These are phyloP conservation scores for Montipora efflorescens DNA, from an alignment of 64 coral and sea anemone species.

Conservation along the genomic window DNA sequence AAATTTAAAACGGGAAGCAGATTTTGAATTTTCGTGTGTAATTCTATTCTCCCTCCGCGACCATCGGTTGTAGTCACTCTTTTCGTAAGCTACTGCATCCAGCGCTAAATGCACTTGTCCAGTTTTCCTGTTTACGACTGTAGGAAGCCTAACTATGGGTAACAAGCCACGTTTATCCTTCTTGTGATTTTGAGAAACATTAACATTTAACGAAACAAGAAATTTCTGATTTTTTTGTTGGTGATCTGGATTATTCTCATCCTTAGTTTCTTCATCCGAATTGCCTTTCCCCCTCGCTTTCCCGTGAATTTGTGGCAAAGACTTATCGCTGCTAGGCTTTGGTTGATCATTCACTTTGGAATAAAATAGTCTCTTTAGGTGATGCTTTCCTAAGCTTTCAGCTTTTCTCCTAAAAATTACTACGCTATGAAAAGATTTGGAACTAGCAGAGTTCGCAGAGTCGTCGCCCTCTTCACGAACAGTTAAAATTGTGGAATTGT, in stretches of 20 bases:
- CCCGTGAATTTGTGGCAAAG: neutral
- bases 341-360: neutral
- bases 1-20: neutral
- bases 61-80: slow-evolving; percentile 42
- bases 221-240: neutral
- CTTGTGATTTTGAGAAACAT: neutral
- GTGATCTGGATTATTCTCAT: neutral
- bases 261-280: neutral
- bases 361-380: slow-evolving; percentile 37
- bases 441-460: neutral
- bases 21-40: neutral
- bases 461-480: neutral
- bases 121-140: slow-evolving; percentile 3
- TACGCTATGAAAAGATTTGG: neutral
- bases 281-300: neutral
- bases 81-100: slow-evolving; percentile 11
- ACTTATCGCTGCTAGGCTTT: neutral
- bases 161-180: slow-evolving; percentile 11
- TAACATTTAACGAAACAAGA: slow-evolving; percentile 8
- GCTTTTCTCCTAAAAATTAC: neutral
- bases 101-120: slow-evolving; percentile 14
- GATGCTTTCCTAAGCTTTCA: neutral
- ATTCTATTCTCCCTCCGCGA: slow-evolving; percentile 19
- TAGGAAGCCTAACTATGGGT: slow-evolving; percentile 26
- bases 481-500: neutral